Evolutionary conservation across 2,888 invertebrate species (phyloP).

Genomic region (Gandaritis pyraliata): DNA sequence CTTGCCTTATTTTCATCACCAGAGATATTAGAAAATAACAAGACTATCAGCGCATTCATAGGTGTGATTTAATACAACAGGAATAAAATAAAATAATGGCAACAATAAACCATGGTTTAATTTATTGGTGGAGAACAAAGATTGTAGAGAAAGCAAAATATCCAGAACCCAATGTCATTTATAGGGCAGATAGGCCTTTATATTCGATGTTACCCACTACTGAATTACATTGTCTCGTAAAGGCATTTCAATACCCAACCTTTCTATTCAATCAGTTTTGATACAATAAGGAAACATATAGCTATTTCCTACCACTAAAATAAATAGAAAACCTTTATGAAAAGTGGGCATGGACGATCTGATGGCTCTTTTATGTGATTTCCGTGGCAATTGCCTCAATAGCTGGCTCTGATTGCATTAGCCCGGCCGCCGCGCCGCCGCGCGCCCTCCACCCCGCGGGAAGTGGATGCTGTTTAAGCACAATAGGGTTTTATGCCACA

Average conservation of each 20-base stretch:
- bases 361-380: constrained; percentile 62
- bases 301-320: constrained; percentile 46
- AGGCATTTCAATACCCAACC: constrained; percentile 4
- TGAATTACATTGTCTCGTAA: too few species aligned
- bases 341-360: constrained; percentile 46
- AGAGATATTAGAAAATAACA: too few species aligned
- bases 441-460: constrained; percentile 50
- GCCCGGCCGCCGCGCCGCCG: constrained; percentile 42
- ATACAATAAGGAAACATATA: constrained; percentile 39
- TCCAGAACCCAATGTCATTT: too few species aligned
- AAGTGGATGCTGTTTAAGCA: constrained; percentile 50
- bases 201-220: neutral
- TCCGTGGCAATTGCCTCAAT: constrained; percentile 64
- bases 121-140: too few species aligned
- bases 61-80: too few species aligned
- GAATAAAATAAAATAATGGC: too few species aligned
- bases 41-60: too few species aligned
- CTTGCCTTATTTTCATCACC: too few species aligned
- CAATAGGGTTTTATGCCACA: constrained; percentile 42
- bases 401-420: constrained; percentile 63
- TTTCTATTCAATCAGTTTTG: constrained; percentile 25
- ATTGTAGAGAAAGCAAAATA: too few species aligned
- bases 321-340: constrained; percentile 56
- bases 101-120: too few species aligned
- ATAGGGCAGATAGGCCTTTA: neutral